Evolutionary conservation across 2,113 vertebrate species (phyloP), one percentile per base, ranked within the genome.

Genomic region (Cariama cristata): DNA sequence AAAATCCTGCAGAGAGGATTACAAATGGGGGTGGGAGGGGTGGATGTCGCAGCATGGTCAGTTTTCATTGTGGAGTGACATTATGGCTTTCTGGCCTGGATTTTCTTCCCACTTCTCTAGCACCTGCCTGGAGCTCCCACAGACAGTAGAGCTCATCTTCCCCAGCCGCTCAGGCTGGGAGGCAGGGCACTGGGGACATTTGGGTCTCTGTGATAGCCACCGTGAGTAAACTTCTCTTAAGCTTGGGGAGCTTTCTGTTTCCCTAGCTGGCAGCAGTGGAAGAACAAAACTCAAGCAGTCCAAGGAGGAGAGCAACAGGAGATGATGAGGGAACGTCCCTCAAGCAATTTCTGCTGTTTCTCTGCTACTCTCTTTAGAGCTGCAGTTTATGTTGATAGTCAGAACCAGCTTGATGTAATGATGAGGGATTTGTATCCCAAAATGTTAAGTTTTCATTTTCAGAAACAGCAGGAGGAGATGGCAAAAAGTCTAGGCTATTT

Each of bases 291-390:
- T 71, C 42, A 42, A 79, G 64, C 12, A 75, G 33, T 33, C 12
- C 35, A 50, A 52, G 17, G 21, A 84, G 26, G 26, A 86, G 56
- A 66, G 22, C 58, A 89, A 64, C 5, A 30, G 38, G 12, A 69
- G 11, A 26, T 47, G 16, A 47, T 22, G 15, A 92, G 19, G 18
- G 72, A 79, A 47, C 0, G 0, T 42, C 19, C 16, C 13, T 28
- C 53, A 90, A 69, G 44, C 33, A 87, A 35, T 49, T 49, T 92
- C 32, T 4, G 2, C 26, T 76, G 6, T 45, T 88, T 82, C 23
- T 71, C 24, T 72, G 15, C 62, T 30, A 6, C 14, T 77, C 14
- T 71, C 7, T 79, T 85, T 44, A 79, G 90, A 55, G n/a, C 8
- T 85, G 56, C 21, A 49, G 6, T 80, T 69, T 38, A 10, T 49